Conservation (phyloP, 1,140 invertebrate species). For the Dryas iulia region DNA sequence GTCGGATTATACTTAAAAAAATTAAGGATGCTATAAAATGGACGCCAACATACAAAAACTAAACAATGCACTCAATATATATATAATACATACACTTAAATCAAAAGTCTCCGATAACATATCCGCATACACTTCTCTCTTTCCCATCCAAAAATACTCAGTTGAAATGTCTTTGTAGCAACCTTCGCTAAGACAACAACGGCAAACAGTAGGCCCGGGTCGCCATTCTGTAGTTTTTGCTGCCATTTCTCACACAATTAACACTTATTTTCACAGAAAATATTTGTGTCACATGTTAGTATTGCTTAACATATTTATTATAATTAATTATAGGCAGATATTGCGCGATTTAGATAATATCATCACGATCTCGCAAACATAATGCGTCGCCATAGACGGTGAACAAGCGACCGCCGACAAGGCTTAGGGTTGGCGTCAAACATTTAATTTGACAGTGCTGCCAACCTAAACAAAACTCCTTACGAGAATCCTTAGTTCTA, state of each 20-base stretch:
- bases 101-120: constrained; percentile 63
- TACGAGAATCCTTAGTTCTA: not conserved
- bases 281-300: constrained; percentile 49
- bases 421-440: not conserved
- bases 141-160: constrained; percentile 76
- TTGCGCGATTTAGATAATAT: constrained; percentile 15
- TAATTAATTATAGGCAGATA: not conserved
- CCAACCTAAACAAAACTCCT: not conserved
- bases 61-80: not conserved
- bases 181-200: constrained; percentile 68
- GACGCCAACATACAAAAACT: constrained; percentile 22
- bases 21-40: constrained; percentile 33
- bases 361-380: constrained; percentile 6
- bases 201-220: constrained; percentile 66
- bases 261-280: constrained; percentile 48
- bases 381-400: constrained; percentile 34
- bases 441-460: constrained; percentile 1
- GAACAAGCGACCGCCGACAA: not conserved
- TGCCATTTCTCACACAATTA: constrained; percentile 56
- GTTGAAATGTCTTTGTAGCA: constrained; percentile 75
- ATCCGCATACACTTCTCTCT: constrained; percentile 68
- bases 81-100: constrained; percentile 49
- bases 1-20: constrained; percentile 34
- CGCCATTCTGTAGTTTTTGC: constrained; percentile 62
- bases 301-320: constrained; percentile 13